Evolutionary conservation across 2,797 vertebrate genomes (phyloP).

Genomic region (Girardinus metallicus): DNA sequence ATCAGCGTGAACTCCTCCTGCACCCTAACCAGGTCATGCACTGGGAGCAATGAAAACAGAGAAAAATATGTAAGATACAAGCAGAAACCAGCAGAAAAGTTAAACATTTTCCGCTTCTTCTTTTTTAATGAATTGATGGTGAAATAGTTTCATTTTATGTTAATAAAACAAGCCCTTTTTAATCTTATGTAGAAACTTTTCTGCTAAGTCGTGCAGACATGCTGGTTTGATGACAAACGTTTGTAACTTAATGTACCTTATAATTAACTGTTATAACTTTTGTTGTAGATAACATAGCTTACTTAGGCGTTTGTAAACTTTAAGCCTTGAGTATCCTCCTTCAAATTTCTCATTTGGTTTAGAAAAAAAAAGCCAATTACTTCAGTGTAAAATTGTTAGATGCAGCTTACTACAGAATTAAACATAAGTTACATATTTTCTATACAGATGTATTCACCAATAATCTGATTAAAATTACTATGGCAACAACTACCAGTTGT

Average conservation of each 20-base stretch:
- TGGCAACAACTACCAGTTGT: not conserved
- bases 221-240: not conserved
- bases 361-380: not conserved
- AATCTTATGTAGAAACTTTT: not conserved
- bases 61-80: conserved; percentile 19
- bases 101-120: not conserved
- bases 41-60: conserved; percentile 46
- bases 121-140: not conserved
- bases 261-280: not conserved
- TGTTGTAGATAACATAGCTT: not conserved
- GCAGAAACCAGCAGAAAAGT: not conserved
- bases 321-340: not conserved
- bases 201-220: not conserved
- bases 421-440: not conserved
- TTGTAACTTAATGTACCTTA: not conserved
- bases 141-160: not conserved
- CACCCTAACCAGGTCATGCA: conserved; percentile 69
- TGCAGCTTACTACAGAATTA: not conserved
- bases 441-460: not conserved
- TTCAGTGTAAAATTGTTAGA: not conserved
- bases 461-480: not conserved
- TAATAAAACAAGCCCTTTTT: not conserved
- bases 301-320: not conserved
- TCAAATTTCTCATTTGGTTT: not conserved
- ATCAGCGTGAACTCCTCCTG: conserved; percentile 53